Evolutionary conservation across 2,888 invertebrate species (phyloP), one percentile per base, ranked within the genome.

Genomic region (Trichogramma dendrolimi): DNA sequence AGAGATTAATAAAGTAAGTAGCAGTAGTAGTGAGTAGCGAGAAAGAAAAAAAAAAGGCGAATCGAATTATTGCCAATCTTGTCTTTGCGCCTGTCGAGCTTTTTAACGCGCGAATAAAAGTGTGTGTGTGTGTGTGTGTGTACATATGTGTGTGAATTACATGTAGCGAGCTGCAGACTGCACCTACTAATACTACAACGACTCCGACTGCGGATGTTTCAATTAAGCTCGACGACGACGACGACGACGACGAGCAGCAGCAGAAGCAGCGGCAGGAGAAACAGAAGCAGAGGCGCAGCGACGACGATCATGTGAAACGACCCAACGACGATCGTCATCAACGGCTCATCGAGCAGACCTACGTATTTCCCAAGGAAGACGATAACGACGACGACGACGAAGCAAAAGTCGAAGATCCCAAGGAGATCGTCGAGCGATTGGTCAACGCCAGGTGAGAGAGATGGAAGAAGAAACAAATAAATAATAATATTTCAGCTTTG

Each of bases 121-220:
- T 5, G 11, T 8, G 10, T 11, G 4, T 5, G 47, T 47, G 6
- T n/a, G 6, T n/a, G 6, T 4, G 11, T 11, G n/a, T 7, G 2
- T 6, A 11, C 4, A 14, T 1, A 7, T 14, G 11, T 10, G 54
- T 27, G 10, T 54, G 10, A 54, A 54, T 41, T 38, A 43, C 41
- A 43, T 54, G 58, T 53, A 41, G 49, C 55, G 58, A 11, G 39
- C 38, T 6, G 39, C 41, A n/a, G 48, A 48, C 11, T n/a, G 43
- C 48, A 1, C 48, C 38, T 47, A 47, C 53, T 56, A 14, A 40
- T 11, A 27, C 51, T 8, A 55, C 49, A 59, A 60, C 62, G 63
- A 58, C 48, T 59, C 61, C 27, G 41, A 39, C 63, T 61, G 58
- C 67, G 67, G 69, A 70, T 70, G 61, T 64, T 58, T 60, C 69